Conservation (phyloP, 2,113 vertebrate genomes). For the Lasiurus borealis region DNA sequence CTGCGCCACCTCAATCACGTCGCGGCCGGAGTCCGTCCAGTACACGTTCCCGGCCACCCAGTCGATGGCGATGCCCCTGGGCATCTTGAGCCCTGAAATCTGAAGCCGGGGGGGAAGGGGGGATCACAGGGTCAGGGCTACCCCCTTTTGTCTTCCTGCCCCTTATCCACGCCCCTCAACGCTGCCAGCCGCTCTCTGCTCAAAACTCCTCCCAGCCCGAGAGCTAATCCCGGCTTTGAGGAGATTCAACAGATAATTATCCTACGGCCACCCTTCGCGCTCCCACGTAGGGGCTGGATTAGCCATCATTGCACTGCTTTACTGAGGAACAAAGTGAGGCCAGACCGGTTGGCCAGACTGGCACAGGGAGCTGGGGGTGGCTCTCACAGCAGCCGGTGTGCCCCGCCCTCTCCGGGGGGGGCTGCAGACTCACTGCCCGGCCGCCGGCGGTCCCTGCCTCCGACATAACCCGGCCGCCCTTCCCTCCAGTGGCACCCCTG, state of each 20-base stretch:
- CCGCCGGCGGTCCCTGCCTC: accelerated
- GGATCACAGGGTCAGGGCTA: background rate
- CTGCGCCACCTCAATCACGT: slow-evolving; percentile 97
- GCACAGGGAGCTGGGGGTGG: background rate
- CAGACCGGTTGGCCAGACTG: background rate
- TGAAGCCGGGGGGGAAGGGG: slow-evolving; percentile 67
- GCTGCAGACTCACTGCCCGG: background rate
- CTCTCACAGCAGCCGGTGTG: background rate
- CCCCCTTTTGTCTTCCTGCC: background rate
- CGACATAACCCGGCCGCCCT: accelerated
- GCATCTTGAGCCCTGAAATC: slow-evolving; percentile 97
- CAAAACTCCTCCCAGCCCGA: background rate
- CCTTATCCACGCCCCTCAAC: no score
- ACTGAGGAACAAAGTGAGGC: background rate
- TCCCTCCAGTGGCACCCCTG: background rate
- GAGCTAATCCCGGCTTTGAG: background rate
- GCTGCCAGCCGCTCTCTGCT: background rate
- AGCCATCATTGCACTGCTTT: background rate
- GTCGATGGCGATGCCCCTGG: slow-evolving; percentile 96
- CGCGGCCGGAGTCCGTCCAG: slow-evolving; percentile 97
- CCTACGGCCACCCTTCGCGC: background rate
- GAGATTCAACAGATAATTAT: background rate
- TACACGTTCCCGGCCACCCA: slow-evolving; percentile 99
- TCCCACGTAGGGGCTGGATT: background rate
- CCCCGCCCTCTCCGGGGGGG: background rate